Conservation (phyloP, 1,140 invertebrate genomes). For the Drosophila erecta region DNA sequence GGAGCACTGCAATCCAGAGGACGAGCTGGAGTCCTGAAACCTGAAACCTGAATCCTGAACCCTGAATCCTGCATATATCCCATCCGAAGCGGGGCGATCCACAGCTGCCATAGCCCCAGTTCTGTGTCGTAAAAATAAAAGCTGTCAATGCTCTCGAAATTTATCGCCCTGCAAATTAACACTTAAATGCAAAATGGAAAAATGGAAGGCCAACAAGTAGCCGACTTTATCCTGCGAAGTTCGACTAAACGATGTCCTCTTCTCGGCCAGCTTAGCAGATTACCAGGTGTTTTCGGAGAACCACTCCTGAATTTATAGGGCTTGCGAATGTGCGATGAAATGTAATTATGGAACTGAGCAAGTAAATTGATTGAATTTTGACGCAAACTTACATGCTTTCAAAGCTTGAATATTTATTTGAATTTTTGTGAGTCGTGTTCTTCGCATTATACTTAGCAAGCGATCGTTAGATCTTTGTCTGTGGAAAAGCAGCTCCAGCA, state of each 20-base stretch:
- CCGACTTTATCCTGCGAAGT: not conserved
- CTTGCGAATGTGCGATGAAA: too few species aligned
- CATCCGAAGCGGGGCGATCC: constrained; percentile 32
- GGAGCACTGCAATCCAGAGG: constrained; percentile 8
- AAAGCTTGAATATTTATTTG: too few species aligned
- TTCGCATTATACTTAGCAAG: too few species aligned
- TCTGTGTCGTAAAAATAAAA: constrained; percentile 75
- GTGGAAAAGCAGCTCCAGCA: too few species aligned
- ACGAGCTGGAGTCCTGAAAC: constrained; percentile 4
- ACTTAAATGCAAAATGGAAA: constrained; percentile 66
- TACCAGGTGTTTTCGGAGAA: not conserved
- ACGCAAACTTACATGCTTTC: too few species aligned
- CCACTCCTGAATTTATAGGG: not conserved
- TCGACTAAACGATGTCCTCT: constrained; percentile 1
- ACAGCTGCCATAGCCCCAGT: constrained; percentile 52
- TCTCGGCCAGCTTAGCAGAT: not conserved
- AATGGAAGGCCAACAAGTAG: constrained; percentile 27
- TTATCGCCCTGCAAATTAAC: constrained; percentile 79
- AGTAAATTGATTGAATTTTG: too few species aligned
- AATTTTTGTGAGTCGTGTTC: too few species aligned
- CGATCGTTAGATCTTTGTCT: too few species aligned
- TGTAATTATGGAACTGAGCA: too few species aligned
- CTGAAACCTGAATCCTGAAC: not conserved
- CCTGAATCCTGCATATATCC: constrained; percentile 8
- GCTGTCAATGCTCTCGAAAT: constrained; percentile 78